Conservation (phyloP, 2,113 vertebrate genomes). For the Pyrgilauda ruficollis region DNA sequence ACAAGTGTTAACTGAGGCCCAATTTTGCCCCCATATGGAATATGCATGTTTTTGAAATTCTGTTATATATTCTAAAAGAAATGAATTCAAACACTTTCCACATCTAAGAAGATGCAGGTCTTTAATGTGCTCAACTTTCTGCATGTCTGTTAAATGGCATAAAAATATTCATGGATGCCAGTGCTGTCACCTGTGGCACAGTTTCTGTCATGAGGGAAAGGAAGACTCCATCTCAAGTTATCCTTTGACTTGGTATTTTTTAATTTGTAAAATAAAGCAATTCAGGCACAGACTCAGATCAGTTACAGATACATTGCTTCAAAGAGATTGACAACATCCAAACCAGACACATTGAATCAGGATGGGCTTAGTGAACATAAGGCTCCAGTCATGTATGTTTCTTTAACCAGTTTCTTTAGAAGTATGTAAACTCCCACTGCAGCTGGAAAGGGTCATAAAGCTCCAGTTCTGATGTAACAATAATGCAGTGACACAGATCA, state of each 20-base stretch:
- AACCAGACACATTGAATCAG: background rate
- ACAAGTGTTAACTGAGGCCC: rapidly evolving
- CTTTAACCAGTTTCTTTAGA: background rate
- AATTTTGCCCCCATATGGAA: background rate
- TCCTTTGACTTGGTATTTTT: background rate
- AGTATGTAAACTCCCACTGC: background rate
- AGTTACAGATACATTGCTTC: background rate
- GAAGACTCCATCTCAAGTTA: background rate
- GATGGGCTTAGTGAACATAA: background rate
- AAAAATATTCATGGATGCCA: background rate
- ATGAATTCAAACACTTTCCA: background rate
- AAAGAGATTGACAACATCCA: background rate
- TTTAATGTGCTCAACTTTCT: background rate
- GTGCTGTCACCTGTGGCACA: background rate
- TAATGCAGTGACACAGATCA: background rate
- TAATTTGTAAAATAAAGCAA: background rate
- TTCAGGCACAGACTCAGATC: background rate
- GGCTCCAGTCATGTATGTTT: no score
- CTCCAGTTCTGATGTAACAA: background rate
- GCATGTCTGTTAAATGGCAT: background rate
- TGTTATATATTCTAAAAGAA: background rate
- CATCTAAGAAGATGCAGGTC: background rate
- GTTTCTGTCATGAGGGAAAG: background rate
- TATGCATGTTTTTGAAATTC: background rate
- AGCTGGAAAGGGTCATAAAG: background rate